Percentiles rank a stretch among this genome's conserved stretches.
These are phyloP conservation scores for Petrocephalus zakoni DNA, from an alignment of 2,113 vertebrate species.

Conservation along the genomic window DNA sequence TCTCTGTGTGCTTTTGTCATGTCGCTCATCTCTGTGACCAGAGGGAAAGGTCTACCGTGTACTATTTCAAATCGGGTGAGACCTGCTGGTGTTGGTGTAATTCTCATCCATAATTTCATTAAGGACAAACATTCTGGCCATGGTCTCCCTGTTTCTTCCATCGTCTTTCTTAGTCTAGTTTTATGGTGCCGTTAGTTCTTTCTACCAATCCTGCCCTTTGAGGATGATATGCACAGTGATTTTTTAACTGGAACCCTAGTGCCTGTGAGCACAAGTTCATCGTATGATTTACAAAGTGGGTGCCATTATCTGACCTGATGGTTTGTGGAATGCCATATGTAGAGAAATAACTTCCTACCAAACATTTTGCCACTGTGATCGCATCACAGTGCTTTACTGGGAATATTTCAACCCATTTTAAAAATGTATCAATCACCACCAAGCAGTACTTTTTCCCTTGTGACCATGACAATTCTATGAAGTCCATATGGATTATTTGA, in stretches of 20 bases:
- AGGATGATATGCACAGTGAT: background rate
- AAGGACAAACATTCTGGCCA: no score
- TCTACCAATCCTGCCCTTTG: background rate
- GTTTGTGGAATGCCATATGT: background rate
- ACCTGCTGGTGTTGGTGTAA: background rate
- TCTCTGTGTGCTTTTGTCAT: background rate
- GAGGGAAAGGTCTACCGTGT: no score
- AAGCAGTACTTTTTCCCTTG: background rate
- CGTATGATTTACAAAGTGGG: no score
- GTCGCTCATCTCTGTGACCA: no score
- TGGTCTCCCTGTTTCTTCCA: no score
- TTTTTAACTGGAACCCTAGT: background rate
- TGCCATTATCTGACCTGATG: no score
- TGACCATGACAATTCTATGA: background rate
- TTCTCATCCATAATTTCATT: no score
- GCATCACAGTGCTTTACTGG: background rate
- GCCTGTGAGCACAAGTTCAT: background rate
- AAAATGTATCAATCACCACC: background rate
- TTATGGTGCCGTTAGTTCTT: no score
- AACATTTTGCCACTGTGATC: background rate
- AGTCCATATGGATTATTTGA: background rate
- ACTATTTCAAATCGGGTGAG: no score
- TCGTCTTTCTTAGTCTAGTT: no score
- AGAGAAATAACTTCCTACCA: background rate
- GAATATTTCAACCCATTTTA: background rate